phyloP scores from a whole-genome alignment of 2,113 vertebrate genomes.

The Vulpes lagopus region DNA sequence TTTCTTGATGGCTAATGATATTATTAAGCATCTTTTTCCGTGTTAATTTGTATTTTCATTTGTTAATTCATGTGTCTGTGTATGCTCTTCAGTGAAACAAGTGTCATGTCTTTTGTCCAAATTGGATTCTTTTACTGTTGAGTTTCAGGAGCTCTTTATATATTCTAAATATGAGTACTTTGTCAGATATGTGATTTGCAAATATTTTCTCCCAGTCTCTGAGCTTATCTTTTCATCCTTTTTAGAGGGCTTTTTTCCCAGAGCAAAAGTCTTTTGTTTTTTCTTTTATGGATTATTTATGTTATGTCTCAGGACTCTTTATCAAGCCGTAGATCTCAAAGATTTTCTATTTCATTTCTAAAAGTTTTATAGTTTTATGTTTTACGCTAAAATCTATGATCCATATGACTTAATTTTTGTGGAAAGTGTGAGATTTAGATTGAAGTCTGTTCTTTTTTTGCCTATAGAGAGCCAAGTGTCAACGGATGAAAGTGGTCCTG shows the following conservation, averaged over 20 bases:
- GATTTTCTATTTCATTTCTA: neutral
- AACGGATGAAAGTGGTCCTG: neutral
- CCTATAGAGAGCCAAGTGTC: neutral
- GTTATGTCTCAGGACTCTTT: neutral
- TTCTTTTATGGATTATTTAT: neutral
- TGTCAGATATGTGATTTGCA: conserved; percentile 2
- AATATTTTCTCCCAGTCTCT: conserved; percentile 29
- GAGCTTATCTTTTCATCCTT: conserved; percentile 7
- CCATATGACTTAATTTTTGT: conserved; percentile 13
- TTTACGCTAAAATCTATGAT: conserved; percentile 21
- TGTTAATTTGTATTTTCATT: neutral
- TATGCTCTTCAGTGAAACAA: conserved; percentile 4
- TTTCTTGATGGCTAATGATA: neutral
- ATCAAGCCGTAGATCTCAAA: neutral
- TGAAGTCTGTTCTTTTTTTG: neutral
- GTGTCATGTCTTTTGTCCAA: neutral
- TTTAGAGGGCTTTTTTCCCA: neutral
- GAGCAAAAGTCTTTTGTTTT: conserved; percentile 22
- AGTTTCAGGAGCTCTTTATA: conserved; percentile 15
- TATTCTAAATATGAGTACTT: conserved; percentile 17
- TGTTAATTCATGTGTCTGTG: neutral
- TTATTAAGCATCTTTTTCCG: conserved; percentile 22
- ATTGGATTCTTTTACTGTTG: neutral
- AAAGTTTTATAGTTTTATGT: neutral
- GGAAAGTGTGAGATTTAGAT: neutral